These are phyloP conservation scores for Pogonognathellus flavescens DNA, from an alignment of 1,140 invertebrate species.

Conservation along the genomic window DNA sequence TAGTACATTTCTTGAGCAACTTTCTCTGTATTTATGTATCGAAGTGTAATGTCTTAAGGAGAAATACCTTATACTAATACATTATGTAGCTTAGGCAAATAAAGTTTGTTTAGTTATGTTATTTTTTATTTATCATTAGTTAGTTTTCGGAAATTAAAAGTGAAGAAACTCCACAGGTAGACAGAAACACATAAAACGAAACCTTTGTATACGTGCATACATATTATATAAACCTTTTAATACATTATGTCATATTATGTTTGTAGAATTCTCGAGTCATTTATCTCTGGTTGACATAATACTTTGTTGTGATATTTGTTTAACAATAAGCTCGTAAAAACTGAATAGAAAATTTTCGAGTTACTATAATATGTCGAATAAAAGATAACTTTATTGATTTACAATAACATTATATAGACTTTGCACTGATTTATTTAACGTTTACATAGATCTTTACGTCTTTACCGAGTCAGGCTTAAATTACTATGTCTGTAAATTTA, in stretches of 20 bases:
- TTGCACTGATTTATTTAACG: not conserved
- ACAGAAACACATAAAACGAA: constrained; percentile 17
- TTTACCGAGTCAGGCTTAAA: too few relatives aligned
- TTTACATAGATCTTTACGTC: too few relatives aligned
- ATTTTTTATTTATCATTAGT: too few relatives aligned
- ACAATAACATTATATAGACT: not conserved
- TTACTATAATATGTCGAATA: not conserved
- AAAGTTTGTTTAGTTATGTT: too few relatives aligned
- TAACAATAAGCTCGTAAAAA: constrained; percentile 44
- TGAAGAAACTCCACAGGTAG: too few relatives aligned
- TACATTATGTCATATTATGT: constrained; percentile 17
- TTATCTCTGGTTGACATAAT: constrained; percentile 36
- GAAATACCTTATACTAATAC: too few relatives aligned
- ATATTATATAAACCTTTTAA: constrained; percentile 12
- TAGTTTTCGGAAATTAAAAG: too few relatives aligned
- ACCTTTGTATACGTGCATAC: constrained; percentile 22
- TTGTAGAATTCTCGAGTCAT: constrained; percentile 13
- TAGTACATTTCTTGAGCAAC: too few relatives aligned
- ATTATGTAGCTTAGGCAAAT: too few relatives aligned
- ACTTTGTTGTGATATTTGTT: constrained; percentile 49
- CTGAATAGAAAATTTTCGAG: constrained; percentile 38
- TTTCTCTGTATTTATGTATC: too few relatives aligned
- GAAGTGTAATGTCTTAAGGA: too few relatives aligned
- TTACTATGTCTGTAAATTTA: too few relatives aligned
- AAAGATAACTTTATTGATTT: constrained; percentile 4